These are phyloP conservation scores for Chaetoderma sp. DNA, from an alignment of 2,888 invertebrate genomes.

Conservation along the genomic window DNA sequence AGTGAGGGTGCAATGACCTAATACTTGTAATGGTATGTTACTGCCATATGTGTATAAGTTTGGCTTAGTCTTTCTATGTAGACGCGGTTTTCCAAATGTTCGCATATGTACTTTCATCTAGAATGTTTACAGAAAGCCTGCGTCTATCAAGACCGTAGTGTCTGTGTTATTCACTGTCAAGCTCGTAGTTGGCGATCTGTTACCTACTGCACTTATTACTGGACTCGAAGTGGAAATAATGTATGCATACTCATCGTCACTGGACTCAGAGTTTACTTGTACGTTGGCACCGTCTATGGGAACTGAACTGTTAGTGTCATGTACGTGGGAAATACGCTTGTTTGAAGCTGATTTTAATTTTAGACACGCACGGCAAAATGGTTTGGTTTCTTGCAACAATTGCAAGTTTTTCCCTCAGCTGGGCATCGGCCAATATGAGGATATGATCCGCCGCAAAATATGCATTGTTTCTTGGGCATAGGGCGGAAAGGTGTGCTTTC, in stretches of 20 bases:
- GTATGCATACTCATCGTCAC: conserved; percentile 1
- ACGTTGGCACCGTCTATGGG: too few species aligned
- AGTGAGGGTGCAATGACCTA: background rate
- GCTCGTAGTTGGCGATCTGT: background rate
- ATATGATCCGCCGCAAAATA: conserved; percentile 27
- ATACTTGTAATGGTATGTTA: background rate
- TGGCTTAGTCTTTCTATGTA: too few species aligned
- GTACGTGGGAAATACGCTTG: too few species aligned
- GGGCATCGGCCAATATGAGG: conserved; percentile 15
- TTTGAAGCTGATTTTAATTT: too few species aligned
- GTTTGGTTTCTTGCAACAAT: conserved; percentile 20
- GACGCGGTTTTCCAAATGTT: too few species aligned
- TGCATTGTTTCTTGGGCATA: conserved; percentile 6
- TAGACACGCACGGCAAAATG: conserved; percentile 18
- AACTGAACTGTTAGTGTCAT: too few species aligned
- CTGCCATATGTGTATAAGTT: background rate
- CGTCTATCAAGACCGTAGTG: background rate
- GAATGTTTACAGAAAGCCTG: background rate
- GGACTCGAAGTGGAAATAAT: background rate
- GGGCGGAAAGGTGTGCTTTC: background rate
- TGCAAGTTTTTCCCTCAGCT: conserved; percentile 14
- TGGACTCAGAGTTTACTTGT: background rate
- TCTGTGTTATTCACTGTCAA: background rate
- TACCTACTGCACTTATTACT: background rate
- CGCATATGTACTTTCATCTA: background rate